A percentile compares a stretch with the other conserved stretches of the same genome.
phyloP scores from a whole-genome alignment of 1,140 invertebrate genomes.

The Drosophila bipectinata region DNA sequence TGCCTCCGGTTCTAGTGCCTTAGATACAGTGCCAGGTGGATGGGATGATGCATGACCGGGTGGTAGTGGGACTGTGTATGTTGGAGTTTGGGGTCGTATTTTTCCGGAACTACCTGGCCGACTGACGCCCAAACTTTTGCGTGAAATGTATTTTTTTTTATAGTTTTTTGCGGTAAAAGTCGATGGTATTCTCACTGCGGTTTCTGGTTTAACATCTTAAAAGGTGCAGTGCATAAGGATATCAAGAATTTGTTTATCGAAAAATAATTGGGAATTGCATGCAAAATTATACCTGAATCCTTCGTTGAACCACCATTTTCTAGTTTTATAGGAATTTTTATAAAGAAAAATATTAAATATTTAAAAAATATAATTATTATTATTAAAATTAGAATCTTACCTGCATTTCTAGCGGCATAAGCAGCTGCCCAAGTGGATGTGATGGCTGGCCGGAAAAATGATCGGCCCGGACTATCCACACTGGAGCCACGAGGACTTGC shows the following conservation, averaged over 20 bases:
- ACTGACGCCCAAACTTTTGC: too few relatives aligned
- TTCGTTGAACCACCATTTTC: too few relatives aligned
- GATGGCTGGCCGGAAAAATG: neutral
- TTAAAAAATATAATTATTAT: neutral
- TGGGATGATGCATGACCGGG: too few relatives aligned
- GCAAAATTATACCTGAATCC: neutral
- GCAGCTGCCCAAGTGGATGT: neutral
- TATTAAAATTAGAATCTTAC: neutral
- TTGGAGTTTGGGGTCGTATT: neutral
- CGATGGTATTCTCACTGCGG: neutral
- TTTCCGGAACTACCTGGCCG: neutral
- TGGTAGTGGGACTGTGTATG: neutral
- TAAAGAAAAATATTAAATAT: neutral
- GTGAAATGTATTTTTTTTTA: neutral
- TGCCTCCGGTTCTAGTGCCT: too few relatives aligned
- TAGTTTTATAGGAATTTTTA: neutral
- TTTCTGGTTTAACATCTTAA: neutral
- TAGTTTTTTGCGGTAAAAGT: neutral
- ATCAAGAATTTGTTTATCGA: neutral
- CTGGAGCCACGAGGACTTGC: neutral
- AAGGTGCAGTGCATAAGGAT: neutral
- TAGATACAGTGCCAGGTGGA: neutral
- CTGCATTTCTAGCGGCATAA: neutral
- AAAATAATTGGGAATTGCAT: neutral
- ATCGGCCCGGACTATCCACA: constrained; percentile 2